A percentile compares a stretch with the other conserved stretches of the same genome.
Evolutionary conservation across 2,888 invertebrate species (phyloP).

Genomic region (Trichopoda pennipes): DNA sequence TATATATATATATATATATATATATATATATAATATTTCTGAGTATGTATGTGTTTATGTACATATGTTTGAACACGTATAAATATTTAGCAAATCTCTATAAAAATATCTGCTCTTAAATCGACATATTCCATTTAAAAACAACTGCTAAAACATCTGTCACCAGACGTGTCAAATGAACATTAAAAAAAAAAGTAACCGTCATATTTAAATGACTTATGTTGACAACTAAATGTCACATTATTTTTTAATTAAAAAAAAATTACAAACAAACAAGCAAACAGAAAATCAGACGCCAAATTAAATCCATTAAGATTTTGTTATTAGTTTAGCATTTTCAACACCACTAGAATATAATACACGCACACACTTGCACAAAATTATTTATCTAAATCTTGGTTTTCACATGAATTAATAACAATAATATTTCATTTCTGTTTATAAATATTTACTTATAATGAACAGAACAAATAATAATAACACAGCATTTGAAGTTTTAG

Average conservation of each 20-base stretch:
- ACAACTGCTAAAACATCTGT: slow-evolving; percentile 38
- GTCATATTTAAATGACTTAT: slow-evolving; percentile 56
- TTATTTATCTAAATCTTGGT: slow-evolving; percentile 69
- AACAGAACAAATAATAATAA: slow-evolving; percentile 58
- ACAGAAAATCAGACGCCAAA: slow-evolving; percentile 43
- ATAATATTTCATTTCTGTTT: slow-evolving; percentile 35
- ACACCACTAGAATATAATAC: background rate
- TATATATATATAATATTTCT: too few relatives aligned
- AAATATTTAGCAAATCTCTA: too few relatives aligned
- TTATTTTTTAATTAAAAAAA: slow-evolving; percentile 49
- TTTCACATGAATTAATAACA: slow-evolving; percentile 70
- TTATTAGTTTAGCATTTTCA: slow-evolving; percentile 42
- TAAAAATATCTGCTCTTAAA: background rate
- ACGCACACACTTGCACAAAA: slow-evolving; percentile 7
- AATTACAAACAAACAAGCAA: slow-evolving; percentile 10
- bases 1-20: background rate
- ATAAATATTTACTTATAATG: slow-evolving; percentile 68
- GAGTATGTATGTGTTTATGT: too few relatives aligned
- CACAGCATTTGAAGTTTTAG: background rate
- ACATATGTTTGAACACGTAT: too few relatives aligned
- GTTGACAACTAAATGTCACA: slow-evolving; percentile 59
- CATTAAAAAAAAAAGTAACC: slow-evolving; percentile 32
- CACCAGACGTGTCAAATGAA: slow-evolving; percentile 35
- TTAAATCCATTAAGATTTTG: slow-evolving; percentile 54
- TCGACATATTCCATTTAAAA: slow-evolving; percentile 7